phyloP scores from a whole-genome alignment of 2,888 invertebrate species.

The Leptopilina syphax region DNA sequence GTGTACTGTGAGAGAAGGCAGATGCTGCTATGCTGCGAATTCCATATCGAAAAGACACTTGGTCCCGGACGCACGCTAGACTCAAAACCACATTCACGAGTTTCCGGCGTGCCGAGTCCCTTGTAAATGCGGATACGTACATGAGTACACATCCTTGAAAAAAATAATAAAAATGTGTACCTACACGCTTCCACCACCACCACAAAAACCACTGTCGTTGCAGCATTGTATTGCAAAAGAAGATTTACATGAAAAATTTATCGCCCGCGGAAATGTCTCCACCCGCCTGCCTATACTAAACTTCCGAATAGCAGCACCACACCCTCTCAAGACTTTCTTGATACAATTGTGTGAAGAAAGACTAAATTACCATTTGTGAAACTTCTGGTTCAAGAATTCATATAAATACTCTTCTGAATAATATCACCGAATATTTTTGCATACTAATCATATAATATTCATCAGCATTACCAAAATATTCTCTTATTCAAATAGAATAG shows the following conservation, averaged over 20 bases:
- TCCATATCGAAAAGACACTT: conserved; percentile 49
- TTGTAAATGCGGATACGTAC: conserved; percentile 11
- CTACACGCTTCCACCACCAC: conserved; percentile 31
- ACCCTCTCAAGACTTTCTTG: conserved; percentile 30
- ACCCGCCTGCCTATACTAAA: conserved; percentile 20
- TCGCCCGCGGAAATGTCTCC: conserved; percentile 37
- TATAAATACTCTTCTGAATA: background rate
- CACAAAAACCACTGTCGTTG: conserved; percentile 45
- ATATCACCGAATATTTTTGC: conserved; percentile 8
- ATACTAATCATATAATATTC: background rate
- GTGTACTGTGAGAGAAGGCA: conserved; percentile 38
- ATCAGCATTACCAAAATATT: background rate
- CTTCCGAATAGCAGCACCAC: conserved; percentile 38
- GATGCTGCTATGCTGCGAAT: conserved; percentile 53
- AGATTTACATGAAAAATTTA: conserved; percentile 42
- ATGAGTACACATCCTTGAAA: conserved; percentile 7
- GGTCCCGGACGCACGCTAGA: conserved; percentile 40
- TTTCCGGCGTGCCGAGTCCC: conserved; percentile 42
- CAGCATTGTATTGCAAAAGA: conserved; percentile 29
- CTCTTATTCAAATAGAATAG: background rate
- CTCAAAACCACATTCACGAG: conserved; percentile 53
- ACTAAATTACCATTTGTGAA: conserved; percentile 23
- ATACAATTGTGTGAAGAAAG: conserved; percentile 24
- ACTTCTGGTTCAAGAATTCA: conserved; percentile 13
- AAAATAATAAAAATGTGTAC: conserved; percentile 21